Conservation (phyloP, 2,113 vertebrate species). For the Campylomormyrus numenius region DNA sequence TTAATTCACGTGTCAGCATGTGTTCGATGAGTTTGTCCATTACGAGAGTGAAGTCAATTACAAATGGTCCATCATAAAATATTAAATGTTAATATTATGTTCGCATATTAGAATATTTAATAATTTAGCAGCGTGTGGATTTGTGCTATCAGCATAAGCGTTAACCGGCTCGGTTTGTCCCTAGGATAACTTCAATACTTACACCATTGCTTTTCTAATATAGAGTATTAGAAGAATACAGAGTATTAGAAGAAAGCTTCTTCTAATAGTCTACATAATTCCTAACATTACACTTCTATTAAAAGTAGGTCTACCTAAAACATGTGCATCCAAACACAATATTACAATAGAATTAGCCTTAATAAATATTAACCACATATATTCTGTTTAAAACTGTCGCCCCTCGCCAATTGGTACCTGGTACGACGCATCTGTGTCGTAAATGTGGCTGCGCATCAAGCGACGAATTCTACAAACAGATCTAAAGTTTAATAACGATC, state of each 20-base stretch:
- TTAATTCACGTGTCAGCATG: neutral
- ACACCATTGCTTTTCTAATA: neutral
- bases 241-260: no score
- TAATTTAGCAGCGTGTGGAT: conserved; percentile 15
- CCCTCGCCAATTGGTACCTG: neutral
- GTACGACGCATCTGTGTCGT: neutral
- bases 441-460: neutral
- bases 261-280: neutral
- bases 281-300: neutral
- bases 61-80: no score
- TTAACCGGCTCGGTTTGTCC: neutral
- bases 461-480: neutral
- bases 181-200: neutral
- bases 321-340: neutral
- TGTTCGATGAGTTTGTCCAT: neutral
- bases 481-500: neutral
- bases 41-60: neutral
- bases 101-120: neutral
- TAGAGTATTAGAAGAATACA: neutral
- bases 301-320: neutral
- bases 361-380: neutral
- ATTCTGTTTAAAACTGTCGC: neutral
- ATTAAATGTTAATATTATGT: neutral
- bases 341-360: neutral
- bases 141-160: neutral